A percentile compares a stretch with the other conserved stretches of the same genome.
Conservation (phyloP, 1,140 invertebrate genomes). For the Drosophila ananassae region DNA sequence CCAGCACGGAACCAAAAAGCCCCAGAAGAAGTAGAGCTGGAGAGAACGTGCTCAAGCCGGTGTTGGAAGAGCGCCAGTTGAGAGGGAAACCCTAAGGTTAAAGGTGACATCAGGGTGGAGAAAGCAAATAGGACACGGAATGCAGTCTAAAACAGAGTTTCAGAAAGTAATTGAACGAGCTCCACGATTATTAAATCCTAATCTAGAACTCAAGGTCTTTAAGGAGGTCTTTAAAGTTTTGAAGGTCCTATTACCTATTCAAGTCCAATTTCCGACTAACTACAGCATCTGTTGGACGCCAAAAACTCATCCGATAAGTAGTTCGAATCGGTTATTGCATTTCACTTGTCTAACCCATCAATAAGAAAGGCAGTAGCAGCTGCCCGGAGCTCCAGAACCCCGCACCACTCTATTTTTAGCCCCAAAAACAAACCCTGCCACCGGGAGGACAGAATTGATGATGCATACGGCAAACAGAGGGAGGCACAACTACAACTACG, state of each 20-base stretch:
- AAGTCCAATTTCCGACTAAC: not conserved
- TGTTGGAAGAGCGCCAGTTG: conserved; percentile 46
- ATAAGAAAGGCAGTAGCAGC: conserved; percentile 55
- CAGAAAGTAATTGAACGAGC: not conserved
- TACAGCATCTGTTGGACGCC: conserved; percentile 3
- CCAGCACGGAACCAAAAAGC: conserved; percentile 7
- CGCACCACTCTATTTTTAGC: not conserved
- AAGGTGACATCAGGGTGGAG: not conserved
- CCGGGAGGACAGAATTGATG: conserved; percentile 67
- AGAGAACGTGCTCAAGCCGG: conserved; percentile 67
- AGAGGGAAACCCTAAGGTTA: conserved; percentile 12
- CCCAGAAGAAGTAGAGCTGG: conserved; percentile 27
- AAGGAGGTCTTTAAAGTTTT: not conserved
- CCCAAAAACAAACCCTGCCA: conserved; percentile 26
- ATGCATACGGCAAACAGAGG: conserved; percentile 72
- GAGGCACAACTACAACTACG: conserved; percentile 31
- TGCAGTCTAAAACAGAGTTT: not conserved
- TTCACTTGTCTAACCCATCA: conserved; percentile 63
- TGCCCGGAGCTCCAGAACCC: conserved; percentile 4
- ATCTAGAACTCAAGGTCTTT: not conserved
- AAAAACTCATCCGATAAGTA: conserved; percentile 43
- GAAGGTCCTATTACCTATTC: not conserved
- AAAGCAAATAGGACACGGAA: not conserved
- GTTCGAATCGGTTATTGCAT: conserved; percentile 67
- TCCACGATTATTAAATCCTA: not conserved